Conservation (phyloP, 1,140 invertebrate species). For the Dryas iulia region DNA sequence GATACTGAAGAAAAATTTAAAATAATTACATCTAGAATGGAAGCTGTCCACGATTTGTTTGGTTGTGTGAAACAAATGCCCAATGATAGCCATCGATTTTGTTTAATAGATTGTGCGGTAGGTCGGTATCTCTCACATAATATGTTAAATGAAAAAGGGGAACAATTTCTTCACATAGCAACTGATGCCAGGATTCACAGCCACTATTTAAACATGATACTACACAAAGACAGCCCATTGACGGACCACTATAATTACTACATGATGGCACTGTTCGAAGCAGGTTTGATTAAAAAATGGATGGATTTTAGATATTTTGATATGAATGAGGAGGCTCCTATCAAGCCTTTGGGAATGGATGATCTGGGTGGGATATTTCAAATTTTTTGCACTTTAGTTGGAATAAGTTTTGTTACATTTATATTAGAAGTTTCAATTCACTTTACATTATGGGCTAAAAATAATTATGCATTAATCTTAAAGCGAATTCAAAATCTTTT, state of each 20-base stretch:
- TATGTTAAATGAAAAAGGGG: conserved; percentile 60
- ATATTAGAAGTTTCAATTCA: conserved; percentile 47
- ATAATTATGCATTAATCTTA: not conserved
- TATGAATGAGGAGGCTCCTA: conserved; percentile 35
- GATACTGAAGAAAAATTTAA: conserved; percentile 55
- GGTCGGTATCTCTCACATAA: conserved; percentile 62
- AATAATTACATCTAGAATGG: conserved; percentile 59
- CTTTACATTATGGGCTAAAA: conserved; percentile 9
- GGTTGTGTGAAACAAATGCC: conserved; percentile 58
- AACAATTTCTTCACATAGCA: conserved; percentile 69
- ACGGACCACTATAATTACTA: conserved; percentile 51
- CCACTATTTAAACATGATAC: conserved; percentile 61
- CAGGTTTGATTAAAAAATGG: conserved; percentile 41
- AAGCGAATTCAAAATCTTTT: not conserved
- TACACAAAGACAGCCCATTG: conserved; percentile 56
- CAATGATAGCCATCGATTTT: conserved; percentile 60
- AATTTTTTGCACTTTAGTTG: conserved; percentile 41
- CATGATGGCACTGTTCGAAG: conserved; percentile 55
- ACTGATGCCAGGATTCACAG: conserved; percentile 67
- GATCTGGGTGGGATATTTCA: conserved; percentile 55
- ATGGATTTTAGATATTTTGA: conserved; percentile 41
- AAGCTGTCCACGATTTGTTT: conserved; percentile 50
- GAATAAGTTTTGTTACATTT: conserved; percentile 46
- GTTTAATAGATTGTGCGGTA: conserved; percentile 70
- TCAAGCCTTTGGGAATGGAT: conserved; percentile 37